Evolutionary conservation across 2,888 invertebrate species (phyloP), one percentile per base, ranked within the genome.

Genomic region (Synergus laeviventris): DNA sequence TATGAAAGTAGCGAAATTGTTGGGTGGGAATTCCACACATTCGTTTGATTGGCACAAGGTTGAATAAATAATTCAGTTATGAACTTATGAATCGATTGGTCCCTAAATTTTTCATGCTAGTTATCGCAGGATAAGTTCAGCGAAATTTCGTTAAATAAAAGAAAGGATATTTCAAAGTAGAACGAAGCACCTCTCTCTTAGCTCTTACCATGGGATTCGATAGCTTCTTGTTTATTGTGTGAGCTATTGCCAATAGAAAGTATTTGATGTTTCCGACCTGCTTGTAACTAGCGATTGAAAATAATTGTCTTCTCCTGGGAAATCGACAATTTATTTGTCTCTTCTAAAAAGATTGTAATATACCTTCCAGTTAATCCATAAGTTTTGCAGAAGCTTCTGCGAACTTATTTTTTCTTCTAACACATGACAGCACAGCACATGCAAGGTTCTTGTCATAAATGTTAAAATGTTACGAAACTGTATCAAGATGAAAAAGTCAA

Each of bases 161-260:
- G 21, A 66, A 24, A 66, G 16, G 45, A 45, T 66, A 31, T 24
- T 66, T 45, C 16, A 4, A 66, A 49, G 66, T 66, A 24, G 45
- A 66, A 66, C 66, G 11, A 49, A 11, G 16, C 42, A 24, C 66
- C 66, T 31, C 66, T 66, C 45, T 45, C 45, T 66, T 45, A 24
- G 45, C 21, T 42, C 45, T 24, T 42, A 42, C 64, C 21, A 42
- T 31, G n/a, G 45, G 24, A 66, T 66, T 16, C 45, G 31, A 66
- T 45, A 45, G 21, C 45, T 66, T 45, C 66, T 66, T 66, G 16
- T 66, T 49, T 45, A 66, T 64, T 49, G 45, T 66, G 45, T 24
- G 45, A 66, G 45, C 21, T 49, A 66, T 66, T 66, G 66, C 66
- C 66, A 49, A 66, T 66, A 66, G 45, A 66, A 66, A 66, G 66